These are phyloP conservation scores for Xanthostigma xanthostigma DNA, from an alignment of 2,888 invertebrate genomes.

Conservation along the genomic window DNA sequence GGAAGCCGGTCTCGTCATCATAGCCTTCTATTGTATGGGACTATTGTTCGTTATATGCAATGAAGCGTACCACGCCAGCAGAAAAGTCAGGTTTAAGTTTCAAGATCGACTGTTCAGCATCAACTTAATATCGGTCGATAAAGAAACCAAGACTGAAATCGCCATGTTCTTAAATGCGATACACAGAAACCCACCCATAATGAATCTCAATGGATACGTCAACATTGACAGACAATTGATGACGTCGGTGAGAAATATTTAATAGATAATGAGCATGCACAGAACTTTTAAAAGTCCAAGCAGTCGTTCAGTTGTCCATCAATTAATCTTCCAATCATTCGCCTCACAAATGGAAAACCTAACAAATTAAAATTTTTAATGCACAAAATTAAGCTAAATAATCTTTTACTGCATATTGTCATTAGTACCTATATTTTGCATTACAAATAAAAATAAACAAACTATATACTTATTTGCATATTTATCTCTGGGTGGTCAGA, in stretches of 20 bases:
- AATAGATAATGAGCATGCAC: too few species aligned
- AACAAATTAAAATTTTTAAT: too few species aligned
- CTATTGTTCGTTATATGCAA: conserved; percentile 57
- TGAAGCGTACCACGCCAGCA: conserved; percentile 52
- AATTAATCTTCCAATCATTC: too few species aligned
- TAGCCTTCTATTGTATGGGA: conserved; percentile 55
- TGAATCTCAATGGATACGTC: conserved; percentile 61
- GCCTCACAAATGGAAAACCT: too few species aligned
- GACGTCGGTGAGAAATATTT: conserved; percentile 39
- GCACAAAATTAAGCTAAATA: too few species aligned
- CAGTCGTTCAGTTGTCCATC: too few species aligned
- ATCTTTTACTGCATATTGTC: too few species aligned
- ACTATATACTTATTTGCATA: too few species aligned
- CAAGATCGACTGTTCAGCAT: conserved; percentile 50
- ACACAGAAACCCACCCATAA: conserved; percentile 58
- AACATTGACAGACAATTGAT: conserved; percentile 54
- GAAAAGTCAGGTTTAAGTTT: conserved; percentile 36
- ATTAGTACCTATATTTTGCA: too few species aligned
- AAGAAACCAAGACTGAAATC: conserved; percentile 49
- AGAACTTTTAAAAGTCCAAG: too few species aligned
- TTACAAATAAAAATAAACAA: conserved; percentile 4
- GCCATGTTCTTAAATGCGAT: conserved; percentile 61
- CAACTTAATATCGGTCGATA: conserved; percentile 48
- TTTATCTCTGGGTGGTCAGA: too few species aligned
- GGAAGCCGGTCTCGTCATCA: conserved; percentile 53